Evolutionary conservation across 2,113 vertebrate species (phyloP).

Genomic region (Hippocampus guttulatus): DNA sequence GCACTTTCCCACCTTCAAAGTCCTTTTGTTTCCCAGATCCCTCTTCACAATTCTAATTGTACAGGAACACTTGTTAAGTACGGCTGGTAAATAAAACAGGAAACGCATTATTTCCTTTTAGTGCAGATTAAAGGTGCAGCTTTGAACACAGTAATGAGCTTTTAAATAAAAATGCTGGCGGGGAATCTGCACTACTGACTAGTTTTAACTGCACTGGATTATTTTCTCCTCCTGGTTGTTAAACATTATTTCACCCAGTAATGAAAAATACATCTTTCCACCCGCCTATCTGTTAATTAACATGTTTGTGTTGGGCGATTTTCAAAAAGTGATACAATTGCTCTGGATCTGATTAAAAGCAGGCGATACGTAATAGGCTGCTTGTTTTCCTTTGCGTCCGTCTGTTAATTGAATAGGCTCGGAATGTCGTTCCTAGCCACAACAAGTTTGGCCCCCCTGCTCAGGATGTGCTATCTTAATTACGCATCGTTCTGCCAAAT

Average conservation of each 20-base stretch:
- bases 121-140: slow-evolving; percentile 83
- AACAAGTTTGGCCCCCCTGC: slow-evolving; percentile 60
- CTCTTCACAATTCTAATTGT: slow-evolving; percentile 99
- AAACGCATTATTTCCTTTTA: slow-evolving; percentile 96
- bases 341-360: slow-evolving; percentile 76
- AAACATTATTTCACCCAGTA: slow-evolving; percentile 68
- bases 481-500: slow-evolving; percentile 76
- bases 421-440: slow-evolving; percentile 73
- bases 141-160: slow-evolving; percentile 72
- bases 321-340: slow-evolving; percentile 71
- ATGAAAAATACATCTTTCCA: slow-evolving; percentile 73
- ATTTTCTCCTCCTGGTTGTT: slow-evolving; percentile 62
- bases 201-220: slow-evolving; percentile 66
- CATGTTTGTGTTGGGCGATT: slow-evolving; percentile 68
- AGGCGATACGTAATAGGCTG: slow-evolving; percentile 73
- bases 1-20: slow-evolving; percentile 99
- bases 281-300: slow-evolving; percentile 77
- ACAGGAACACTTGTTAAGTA: slow-evolving; percentile 96
- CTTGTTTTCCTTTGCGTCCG: slow-evolving; percentile 73
- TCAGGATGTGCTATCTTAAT: slow-evolving; percentile 78
- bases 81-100: slow-evolving; percentile 96
- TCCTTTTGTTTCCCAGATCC: slow-evolving; percentile 92
- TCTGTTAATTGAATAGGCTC: slow-evolving; percentile 77
- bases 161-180: slow-evolving; percentile 74
- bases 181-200: slow-evolving; percentile 68